Conservation (phyloP, 2,113 vertebrate genomes). For the Sminthopsis crassicaudata region DNA sequence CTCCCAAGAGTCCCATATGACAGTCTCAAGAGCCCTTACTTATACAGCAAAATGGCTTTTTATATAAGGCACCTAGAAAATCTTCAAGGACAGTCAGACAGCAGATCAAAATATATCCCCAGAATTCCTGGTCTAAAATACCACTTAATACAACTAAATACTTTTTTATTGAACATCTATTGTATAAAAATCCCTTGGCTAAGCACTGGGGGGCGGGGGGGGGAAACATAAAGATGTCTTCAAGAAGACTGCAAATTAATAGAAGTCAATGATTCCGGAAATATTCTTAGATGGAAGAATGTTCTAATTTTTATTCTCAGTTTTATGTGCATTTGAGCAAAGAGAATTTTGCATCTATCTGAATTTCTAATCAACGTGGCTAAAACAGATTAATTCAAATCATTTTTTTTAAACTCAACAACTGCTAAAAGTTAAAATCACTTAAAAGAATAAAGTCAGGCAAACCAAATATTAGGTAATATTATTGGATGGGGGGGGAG, state of each 20-base stretch:
- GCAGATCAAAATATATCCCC: not conserved
- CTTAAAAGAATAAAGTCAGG: not conserved
- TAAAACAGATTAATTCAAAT: not conserved
- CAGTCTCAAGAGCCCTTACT: too few species aligned
- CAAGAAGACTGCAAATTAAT: not conserved
- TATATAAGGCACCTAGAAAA: not conserved
- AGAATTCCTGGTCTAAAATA: not conserved
- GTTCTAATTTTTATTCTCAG: not conserved
- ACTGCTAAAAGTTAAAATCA: not conserved
- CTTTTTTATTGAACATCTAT: not conserved
- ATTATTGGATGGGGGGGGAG: too few species aligned
- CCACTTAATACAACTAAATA: not conserved
- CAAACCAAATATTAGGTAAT: not conserved
- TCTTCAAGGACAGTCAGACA: not conserved
- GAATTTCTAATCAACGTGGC: too few species aligned
- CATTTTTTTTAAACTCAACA: not conserved
- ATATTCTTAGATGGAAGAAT: not conserved
- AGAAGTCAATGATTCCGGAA: not conserved
- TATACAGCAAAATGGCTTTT: not conserved
- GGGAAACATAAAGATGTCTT: not conserved
- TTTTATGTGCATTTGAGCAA: not conserved
- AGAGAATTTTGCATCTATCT: not conserved
- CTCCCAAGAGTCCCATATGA: not conserved
- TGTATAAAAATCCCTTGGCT: not conserved
- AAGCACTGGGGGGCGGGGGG: not conserved